These are phyloP conservation scores for Anarrhichthys ocellatus DNA, from an alignment of 2,113 vertebrate species.

Conservation along the genomic window DNA sequence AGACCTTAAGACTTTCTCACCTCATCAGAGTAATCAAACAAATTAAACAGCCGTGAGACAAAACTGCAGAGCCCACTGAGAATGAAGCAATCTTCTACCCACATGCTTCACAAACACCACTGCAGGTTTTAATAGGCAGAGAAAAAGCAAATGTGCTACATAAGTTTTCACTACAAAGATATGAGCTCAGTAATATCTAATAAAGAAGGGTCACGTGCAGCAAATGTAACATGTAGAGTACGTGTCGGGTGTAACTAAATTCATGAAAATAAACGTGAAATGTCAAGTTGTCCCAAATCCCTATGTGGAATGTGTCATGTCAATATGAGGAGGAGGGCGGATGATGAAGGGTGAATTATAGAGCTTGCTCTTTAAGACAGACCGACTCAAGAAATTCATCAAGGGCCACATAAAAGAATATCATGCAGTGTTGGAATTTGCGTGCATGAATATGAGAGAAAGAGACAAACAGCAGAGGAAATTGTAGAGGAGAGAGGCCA, in stretches of 20 bases:
- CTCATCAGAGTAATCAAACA: constrained; percentile 61
- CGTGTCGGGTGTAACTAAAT: too few species aligned
- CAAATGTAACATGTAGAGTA: too few species aligned
- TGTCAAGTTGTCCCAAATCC: constrained; percentile 36
- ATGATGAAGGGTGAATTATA: constrained; percentile 35
- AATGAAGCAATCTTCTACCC: constrained; percentile 17
- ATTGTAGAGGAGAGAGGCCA: constrained; percentile 18
- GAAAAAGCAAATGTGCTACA: constrained; percentile 6
- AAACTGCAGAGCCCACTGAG: constrained; percentile 32
- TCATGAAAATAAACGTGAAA: constrained; percentile 34
- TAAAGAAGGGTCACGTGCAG: too few species aligned
- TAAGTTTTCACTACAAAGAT: background rate
- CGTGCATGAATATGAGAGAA: background rate
- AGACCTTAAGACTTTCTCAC: constrained; percentile 38
- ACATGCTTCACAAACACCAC: constrained; percentile 16
- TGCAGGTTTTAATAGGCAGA: constrained; percentile 8
- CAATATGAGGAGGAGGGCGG: constrained; percentile 2
- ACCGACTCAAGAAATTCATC: constrained; percentile 34
- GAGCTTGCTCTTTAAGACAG: constrained; percentile 9
- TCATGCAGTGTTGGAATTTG: constrained; percentile 26
- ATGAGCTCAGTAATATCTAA: background rate
- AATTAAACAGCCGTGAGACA: constrained; percentile 61
- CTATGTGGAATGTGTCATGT: constrained; percentile 7
- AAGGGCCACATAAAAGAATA: constrained; percentile 20
- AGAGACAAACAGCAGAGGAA: constrained; percentile 14